Conservation (phyloP, 1,140 invertebrate genomes). For the Drosophila repletoides region DNA sequence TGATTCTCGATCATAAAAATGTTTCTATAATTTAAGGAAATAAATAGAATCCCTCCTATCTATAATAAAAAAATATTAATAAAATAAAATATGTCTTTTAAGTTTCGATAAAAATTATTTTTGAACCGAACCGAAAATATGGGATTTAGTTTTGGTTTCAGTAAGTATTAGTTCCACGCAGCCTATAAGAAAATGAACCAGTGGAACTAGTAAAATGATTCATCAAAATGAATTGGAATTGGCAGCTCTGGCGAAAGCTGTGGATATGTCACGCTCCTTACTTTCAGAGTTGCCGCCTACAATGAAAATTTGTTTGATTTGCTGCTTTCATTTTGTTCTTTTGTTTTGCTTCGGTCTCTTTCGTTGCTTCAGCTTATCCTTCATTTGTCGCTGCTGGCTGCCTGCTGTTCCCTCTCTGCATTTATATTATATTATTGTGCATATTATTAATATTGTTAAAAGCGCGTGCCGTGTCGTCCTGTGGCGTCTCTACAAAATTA, state of each 20-base stretch:
- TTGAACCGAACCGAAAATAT: no score
- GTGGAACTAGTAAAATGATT: no score
- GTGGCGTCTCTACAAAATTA: constrained; percentile 71
- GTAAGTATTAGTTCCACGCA: no score
- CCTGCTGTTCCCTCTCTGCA: constrained; percentile 21
- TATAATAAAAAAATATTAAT: no score
- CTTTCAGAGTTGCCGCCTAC: constrained; percentile 11
- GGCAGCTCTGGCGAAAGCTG: constrained; percentile 5
- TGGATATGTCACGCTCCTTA: constrained; percentile 31
- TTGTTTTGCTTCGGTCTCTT: constrained; percentile 22
- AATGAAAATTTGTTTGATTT: constrained; percentile 62
- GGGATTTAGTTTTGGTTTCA: no score
- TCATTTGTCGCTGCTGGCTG: constrained; percentile 40
- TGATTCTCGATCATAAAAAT: no score
- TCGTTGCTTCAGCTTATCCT: constrained; percentile 46
- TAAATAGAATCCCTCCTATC: no score
- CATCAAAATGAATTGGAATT: constrained; percentile 64
- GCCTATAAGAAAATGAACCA: no score
- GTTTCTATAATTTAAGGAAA: no score
- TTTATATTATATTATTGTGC: constrained; percentile 66
- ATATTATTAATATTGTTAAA: constrained; percentile 80
- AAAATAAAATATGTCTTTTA: no score
- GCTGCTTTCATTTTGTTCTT: constrained; percentile 29
- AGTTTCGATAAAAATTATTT: no score
- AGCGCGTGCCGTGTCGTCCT: constrained; percentile 53